These are phyloP conservation scores for Rhagoletis zephyria DNA, from an alignment of 1,140 invertebrate species.

Conservation along the genomic window DNA sequence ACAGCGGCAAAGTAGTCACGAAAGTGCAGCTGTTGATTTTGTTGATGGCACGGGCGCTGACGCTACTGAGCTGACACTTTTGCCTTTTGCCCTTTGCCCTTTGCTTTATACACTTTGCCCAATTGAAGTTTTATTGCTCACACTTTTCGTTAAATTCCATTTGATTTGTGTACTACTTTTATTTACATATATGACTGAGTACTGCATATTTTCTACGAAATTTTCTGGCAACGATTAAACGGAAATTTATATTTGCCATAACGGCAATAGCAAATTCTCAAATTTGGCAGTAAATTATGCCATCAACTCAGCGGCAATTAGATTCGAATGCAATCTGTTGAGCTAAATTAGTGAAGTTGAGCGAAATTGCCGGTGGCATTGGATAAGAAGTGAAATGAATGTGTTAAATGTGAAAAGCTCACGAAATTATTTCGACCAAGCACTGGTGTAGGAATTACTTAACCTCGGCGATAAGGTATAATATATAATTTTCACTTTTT, in stretches of 20 bases:
- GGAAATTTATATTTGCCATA: background rate
- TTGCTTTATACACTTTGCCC: background rate
- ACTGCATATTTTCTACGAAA: background rate
- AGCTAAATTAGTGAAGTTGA: background rate
- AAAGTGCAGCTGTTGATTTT: background rate
- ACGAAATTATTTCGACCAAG: too few relatives aligned
- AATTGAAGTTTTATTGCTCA: background rate
- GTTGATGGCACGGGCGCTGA: background rate
- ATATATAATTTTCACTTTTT: too few relatives aligned
- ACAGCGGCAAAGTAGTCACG: background rate
- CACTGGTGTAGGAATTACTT: too few relatives aligned
- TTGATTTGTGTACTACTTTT: background rate
- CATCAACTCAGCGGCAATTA: background rate
- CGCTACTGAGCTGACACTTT: background rate
- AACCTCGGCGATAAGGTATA: too few relatives aligned
- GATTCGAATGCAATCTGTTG: background rate
- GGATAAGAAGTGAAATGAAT: background rate
- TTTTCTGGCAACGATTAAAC: background rate
- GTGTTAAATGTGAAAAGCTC: too few relatives aligned
- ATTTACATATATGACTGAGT: background rate
- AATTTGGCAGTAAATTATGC: background rate
- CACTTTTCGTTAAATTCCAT: background rate
- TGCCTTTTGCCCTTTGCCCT: background rate
- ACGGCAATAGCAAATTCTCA: constrained; percentile 8
- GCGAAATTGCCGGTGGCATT: background rate